These are phyloP conservation scores for Microcebus ravelobensis DNA, from an alignment of 2,113 vertebrate genomes.

Conservation along the genomic window DNA sequence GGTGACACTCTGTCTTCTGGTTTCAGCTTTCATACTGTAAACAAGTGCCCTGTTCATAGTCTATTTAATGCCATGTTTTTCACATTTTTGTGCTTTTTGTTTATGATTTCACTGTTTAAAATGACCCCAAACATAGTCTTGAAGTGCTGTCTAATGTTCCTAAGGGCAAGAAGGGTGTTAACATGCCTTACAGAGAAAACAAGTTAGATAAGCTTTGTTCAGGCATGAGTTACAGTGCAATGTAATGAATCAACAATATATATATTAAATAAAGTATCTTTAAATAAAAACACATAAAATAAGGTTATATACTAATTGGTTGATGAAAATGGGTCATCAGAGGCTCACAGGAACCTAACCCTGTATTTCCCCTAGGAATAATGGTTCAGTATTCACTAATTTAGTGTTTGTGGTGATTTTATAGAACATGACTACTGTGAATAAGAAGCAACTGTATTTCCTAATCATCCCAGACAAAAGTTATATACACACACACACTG, in stretches of 20 bases:
- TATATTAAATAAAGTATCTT: not conserved
- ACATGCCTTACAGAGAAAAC: not conserved
- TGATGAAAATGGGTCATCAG: not conserved
- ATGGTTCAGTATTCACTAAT: not conserved
- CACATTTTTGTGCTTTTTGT: not conserved
- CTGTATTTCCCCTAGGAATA: not conserved
- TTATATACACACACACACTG: not conserved
- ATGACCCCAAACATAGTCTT: not conserved
- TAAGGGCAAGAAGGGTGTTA: not conserved
- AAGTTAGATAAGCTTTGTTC: not conserved
- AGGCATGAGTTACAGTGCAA: not conserved
- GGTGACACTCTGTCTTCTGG: not conserved
- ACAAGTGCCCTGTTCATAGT: not conserved
- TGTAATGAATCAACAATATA: not conserved
- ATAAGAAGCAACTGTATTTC: not conserved
- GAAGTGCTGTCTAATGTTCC: not conserved
- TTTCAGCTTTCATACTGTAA: not conserved
- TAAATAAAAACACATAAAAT: not conserved
- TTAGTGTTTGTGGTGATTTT: not conserved
- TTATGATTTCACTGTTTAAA: not conserved
- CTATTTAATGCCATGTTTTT: not conserved
- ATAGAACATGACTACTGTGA: not conserved
- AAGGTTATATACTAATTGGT: not conserved
- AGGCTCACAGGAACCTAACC: not conserved
- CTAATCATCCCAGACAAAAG: not conserved